Base-by-base conservation (phyloP, 2,888 invertebrate species). In the Drosophila bunnanda region DNA sequence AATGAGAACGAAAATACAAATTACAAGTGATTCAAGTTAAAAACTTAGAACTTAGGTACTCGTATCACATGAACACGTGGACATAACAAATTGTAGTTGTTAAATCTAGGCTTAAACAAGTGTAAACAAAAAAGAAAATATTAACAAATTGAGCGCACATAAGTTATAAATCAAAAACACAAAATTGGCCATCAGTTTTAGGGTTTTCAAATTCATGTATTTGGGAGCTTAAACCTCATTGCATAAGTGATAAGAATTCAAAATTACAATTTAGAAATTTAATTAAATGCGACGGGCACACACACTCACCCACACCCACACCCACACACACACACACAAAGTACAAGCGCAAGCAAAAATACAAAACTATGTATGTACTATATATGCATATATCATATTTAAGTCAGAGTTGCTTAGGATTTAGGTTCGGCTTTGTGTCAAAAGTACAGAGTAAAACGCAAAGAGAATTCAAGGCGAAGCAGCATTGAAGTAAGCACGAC, bases 11-110 rank as follows among this genome's bases (percentile, higher is more conserved):
- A 71, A 76, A 75, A 75, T 70, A 78, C 67, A 77, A 78, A 71
- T 72, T 77, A 75, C 64, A 82, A 80, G 88, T 88, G 88, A 88
- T 88, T 89, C 77, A 90, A 88, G 88, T 88, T 88, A 77, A 86
- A 88, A 88, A 88, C 88, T 88, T 90, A 85, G 78, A 80, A 78
- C 68, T 61, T 86, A 89, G 79, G 80, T 58, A 86, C 85, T 87
- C 82, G 89, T 52, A 34, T 52, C 75, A 75, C 56, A 81, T 80
- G 86, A 79, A 77, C 80, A 82, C 80, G 82, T 82, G 86, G 80
- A 73, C 71, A 70, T 52, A 79, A 89, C 85, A 85, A 83, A 89
- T 83, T 89, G 61, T 88, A 82, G 88, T 58, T 71, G 56, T 74
- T 89, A 83, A 81, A 81, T 53, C 43, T 87, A 83, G 88, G 73